phyloP scores from a whole-genome alignment of 2,113 vertebrate species.

The Xyrauchen texanus region DNA sequence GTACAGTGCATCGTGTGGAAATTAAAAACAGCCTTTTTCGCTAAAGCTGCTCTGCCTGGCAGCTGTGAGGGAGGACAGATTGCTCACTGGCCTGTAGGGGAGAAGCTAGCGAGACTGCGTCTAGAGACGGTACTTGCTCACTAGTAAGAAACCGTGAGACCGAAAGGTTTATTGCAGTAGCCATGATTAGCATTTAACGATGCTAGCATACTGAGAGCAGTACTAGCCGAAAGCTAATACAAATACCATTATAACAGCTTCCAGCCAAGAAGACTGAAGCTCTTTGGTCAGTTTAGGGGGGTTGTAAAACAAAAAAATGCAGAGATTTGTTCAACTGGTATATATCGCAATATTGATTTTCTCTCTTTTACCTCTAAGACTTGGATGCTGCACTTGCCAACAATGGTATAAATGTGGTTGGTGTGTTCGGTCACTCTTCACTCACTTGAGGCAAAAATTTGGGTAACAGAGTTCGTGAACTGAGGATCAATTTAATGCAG shows the following conservation, averaged over 20 bases:
- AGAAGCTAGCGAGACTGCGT: slow-evolving; percentile 20
- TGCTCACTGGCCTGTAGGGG: slow-evolving; percentile 16
- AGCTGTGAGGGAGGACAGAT: slow-evolving; percentile 40
- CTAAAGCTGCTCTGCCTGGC: slow-evolving; percentile 30
- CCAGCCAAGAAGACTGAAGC: neutral
- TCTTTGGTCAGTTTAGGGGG: too few species aligned
- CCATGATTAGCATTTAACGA: slow-evolving; percentile 24
- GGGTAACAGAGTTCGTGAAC: slow-evolving; percentile 20
- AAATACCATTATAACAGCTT: neutral
- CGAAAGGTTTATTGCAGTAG: neutral
- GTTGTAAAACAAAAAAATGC: too few species aligned
- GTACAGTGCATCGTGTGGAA: too few species aligned
- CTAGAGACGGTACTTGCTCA: slow-evolving; percentile 38
- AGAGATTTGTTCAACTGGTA: too few species aligned
- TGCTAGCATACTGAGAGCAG: neutral
- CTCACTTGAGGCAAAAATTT: slow-evolving; percentile 19
- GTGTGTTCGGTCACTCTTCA: neutral
- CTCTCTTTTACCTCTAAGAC: too few species aligned
- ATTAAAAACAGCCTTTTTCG: neutral
- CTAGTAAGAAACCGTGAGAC: slow-evolving; percentile 17
- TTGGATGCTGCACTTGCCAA: too few species aligned
- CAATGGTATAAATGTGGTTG: too few species aligned
- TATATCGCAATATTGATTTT: too few species aligned
- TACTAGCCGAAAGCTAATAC: neutral
- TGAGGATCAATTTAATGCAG: slow-evolving; percentile 7